Base-by-base conservation (phyloP, 2,797 vertebrate genomes). In the Sebastes taczanowskii region DNA sequence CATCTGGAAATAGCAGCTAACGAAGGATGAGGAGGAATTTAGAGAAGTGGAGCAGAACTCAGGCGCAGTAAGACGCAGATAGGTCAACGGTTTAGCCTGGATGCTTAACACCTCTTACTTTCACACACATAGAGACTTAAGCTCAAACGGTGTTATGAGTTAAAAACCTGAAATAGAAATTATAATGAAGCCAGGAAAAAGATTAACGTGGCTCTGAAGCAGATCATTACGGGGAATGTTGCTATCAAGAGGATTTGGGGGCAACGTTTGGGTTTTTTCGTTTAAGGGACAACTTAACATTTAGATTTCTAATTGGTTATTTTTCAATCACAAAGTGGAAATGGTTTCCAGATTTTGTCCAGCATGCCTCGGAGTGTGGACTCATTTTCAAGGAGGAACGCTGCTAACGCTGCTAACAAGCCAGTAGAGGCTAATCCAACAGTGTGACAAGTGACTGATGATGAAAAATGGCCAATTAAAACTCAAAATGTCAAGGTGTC, bases 11-110 rank as follows among this genome's bases (percentile, higher is more conserved):
- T 80, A 83, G 71, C 74, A 42, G 85, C 81, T 83, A 56, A 81
- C 38, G 2, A 79, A 71, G 83, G 89, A 90, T 90, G 84, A 90
- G 77, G 80, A 63, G 78, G 87, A 91, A 91, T 92, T 92, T 89
- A 83, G 75, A 86, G 62, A 81, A 86, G 79, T 62, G 42, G 84
- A 86, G 74, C 77, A 74, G 84, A 86, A 83, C 25, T 66, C 63
- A 83, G 52, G 70, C 5, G 29, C 78, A 82, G 69, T 77, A 35
- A 90, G 69, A 87, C 56, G 73, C n/a, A 10, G 74, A 76, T 65
- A 74, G 76, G 79, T 85, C 81, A 77, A 68, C 14, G 22, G 55
- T 82, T 88, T 86, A 86, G 62, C 78, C 62, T 4, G 32, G 49
- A 61, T 79, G 49, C 70, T 84, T 76, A 83, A 83, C 58, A 68